Percentiles rank a stretch among this genome's conserved stretches.
phyloP scores from a whole-genome alignment of 2,797 vertebrate species.

The Huso huso region DNA sequence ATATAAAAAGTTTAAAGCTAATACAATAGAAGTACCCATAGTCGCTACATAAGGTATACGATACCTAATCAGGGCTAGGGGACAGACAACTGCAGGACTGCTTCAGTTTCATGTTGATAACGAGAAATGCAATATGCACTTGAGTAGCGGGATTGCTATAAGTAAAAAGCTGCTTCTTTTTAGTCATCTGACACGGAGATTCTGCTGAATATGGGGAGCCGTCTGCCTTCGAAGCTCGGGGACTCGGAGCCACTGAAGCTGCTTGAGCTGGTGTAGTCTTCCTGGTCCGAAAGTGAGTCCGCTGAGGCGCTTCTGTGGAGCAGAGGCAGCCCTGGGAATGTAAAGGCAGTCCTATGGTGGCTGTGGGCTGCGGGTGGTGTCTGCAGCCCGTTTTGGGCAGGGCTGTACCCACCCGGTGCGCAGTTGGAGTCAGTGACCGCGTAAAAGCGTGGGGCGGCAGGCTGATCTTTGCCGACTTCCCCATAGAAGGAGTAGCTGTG shows the following conservation, averaged over 20 bases:
- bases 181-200: conserved; percentile 69
- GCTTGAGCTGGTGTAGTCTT: conserved; percentile 69
- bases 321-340: conserved; percentile 32
- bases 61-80: conserved; percentile 49
- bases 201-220: conserved; percentile 80
- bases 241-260: conserved; percentile 71
- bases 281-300: conserved; percentile 67
- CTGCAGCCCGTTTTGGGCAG: too few relatives aligned
- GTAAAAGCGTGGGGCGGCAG: conserved; percentile 36
- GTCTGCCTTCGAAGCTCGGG: conserved; percentile 54
- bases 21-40: conserved; percentile 29
- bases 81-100: too few relatives aligned
- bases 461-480: conserved; percentile 26
- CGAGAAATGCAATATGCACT: conserved; percentile 65
- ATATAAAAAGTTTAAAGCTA: conserved; percentile 17
- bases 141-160: background rate
- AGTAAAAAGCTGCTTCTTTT: conserved; percentile 28
- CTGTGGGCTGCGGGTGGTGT: conserved; percentile 1
- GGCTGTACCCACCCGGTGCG: background rate
- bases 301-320: conserved; percentile 64
- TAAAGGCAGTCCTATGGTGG: conserved; percentile 12
- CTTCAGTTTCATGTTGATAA: background rate
- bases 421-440: conserved; percentile 36
- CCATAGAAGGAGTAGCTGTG: conserved; percentile 42
- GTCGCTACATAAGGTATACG: conserved; percentile 57